phyloP scores from a whole-genome alignment of 2,888 invertebrate species.

The Tipula unca region DNA sequence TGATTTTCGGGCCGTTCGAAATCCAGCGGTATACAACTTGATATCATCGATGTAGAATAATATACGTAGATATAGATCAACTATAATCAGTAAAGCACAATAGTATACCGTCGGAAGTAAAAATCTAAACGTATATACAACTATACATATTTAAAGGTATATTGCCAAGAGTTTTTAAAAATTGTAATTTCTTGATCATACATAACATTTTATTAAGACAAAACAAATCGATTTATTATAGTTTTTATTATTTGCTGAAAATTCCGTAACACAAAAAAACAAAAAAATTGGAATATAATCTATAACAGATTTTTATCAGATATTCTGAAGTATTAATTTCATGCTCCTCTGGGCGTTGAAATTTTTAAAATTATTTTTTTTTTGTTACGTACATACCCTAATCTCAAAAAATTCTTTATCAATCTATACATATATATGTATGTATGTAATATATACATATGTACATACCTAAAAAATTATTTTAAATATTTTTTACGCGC shows the following conservation, averaged over 20 bases:
- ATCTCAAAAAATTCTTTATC: neutral
- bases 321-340: slow-evolving; percentile 8
- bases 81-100: neutral
- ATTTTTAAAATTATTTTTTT: neutral
- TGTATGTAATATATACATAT: neutral
- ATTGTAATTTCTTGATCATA: neutral
- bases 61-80: neutral
- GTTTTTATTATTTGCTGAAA: slow-evolving; percentile 8
- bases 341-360: neutral
- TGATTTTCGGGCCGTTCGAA: too few species aligned
- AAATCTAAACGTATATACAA: too few species aligned
- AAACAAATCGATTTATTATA: slow-evolving; percentile 14
- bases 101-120: neutral
- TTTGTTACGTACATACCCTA: neutral
- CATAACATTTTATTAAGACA: neutral
- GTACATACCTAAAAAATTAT: neutral
- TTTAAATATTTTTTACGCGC: too few species aligned
- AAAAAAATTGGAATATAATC: neutral
- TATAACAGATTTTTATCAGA: neutral
- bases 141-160: neutral
- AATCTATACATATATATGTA: neutral
- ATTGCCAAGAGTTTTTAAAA: neutral
- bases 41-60: too few species aligned
- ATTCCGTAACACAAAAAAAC: neutral
- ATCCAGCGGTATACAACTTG: too few species aligned